phyloP scores from a whole-genome alignment of 2,888 invertebrate genomes.

The Trachelus troglodyta region DNA sequence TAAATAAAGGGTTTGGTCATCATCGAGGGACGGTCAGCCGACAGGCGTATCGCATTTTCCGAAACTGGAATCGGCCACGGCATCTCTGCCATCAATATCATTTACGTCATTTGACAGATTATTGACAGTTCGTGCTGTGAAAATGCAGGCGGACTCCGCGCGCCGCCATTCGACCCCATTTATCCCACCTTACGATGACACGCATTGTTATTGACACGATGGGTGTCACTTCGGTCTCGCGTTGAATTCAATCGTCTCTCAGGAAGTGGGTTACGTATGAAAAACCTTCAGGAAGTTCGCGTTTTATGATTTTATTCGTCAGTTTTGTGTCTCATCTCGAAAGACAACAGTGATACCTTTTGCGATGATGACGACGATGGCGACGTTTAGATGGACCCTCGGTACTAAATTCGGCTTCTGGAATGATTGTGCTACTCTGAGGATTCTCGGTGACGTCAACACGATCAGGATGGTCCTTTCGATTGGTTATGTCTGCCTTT shows the following conservation, averaged over 20 bases:
- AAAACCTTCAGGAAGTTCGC: neutral
- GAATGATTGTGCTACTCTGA: neutral
- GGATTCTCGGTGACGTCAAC: neutral
- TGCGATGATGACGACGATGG: conserved; percentile 55
- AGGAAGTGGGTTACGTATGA: conserved; percentile 34
- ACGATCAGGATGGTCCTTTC: neutral
- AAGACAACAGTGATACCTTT: conserved; percentile 32
- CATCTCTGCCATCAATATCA: neutral
- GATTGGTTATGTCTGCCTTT: neutral
- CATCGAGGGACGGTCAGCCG: neutral
- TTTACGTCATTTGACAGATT: conserved; percentile 39
- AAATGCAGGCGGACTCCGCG: conserved; percentile 38
- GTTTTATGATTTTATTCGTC: neutral
- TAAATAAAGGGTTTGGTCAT: neutral
- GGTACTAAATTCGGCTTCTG: neutral
- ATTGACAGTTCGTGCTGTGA: conserved; percentile 52
- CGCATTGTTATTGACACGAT: conserved; percentile 52
- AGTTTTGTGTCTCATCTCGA: neutral
- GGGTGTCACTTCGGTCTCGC: conserved; percentile 18
- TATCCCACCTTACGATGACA: conserved; percentile 56
- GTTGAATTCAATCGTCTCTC: conserved; percentile 22
- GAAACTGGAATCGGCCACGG: neutral
- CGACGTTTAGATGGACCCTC: conserved; percentile 25
- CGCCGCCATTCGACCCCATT: conserved; percentile 49
- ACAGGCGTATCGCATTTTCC: too few relatives aligned